These are phyloP conservation scores for Calidris pugnax DNA, from an alignment of 2,113 vertebrate genomes.

Conservation along the genomic window DNA sequence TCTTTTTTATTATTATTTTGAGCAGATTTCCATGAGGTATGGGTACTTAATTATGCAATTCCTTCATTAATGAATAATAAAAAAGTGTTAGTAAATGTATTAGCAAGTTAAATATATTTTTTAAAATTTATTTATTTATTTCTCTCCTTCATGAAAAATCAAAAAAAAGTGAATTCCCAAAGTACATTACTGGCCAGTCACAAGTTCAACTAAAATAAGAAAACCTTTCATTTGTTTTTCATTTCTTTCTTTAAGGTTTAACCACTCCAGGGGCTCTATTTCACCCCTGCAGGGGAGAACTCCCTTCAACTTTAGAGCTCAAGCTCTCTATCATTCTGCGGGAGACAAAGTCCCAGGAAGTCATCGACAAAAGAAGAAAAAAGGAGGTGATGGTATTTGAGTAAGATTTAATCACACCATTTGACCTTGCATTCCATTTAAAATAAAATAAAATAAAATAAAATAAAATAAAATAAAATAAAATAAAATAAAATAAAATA, in stretches of 20 bases:
- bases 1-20: background rate
- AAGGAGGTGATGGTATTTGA: background rate
- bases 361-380: background rate
- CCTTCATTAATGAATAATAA: background rate
- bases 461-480: no score
- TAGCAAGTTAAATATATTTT: background rate
- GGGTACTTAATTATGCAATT: background rate
- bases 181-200: background rate
- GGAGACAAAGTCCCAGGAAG: background rate
- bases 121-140: background rate
- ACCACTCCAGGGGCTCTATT: background rate
- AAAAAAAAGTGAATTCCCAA: background rate
- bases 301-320: background rate
- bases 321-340: background rate
- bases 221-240: background rate
- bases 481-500: no score
- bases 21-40: background rate
- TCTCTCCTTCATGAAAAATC: background rate
- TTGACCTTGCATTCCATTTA: background rate
- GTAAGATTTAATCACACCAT: background rate
- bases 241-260: background rate
- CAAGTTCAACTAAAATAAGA: background rate
- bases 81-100: background rate
- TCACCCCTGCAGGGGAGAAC: background rate
- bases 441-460: no score